Conservation (phyloP, 1,140 invertebrate genomes). For the Maniola jurtina region DNA sequence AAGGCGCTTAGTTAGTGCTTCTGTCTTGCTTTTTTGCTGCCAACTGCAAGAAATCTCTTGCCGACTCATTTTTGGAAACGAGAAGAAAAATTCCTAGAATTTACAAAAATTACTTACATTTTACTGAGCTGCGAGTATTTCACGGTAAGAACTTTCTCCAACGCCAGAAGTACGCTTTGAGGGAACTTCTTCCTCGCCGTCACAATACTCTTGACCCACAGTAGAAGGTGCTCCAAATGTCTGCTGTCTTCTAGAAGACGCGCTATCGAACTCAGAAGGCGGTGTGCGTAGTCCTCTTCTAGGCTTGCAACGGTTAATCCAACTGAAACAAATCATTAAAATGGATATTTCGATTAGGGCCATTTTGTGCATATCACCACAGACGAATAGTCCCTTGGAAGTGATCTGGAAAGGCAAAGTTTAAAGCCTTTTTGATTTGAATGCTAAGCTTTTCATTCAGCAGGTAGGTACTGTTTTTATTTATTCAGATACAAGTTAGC, state of each 20-base stretch:
- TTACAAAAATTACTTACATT: slow-evolving; percentile 84
- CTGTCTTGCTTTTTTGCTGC: too few relatives aligned
- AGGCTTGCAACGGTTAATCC: slow-evolving; percentile 85
- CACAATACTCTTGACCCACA: slow-evolving; percentile 87
- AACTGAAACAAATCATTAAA: slow-evolving; percentile 77
- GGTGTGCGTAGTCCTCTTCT: slow-evolving; percentile 87
- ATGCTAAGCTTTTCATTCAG: too few relatives aligned
- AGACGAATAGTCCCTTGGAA: slow-evolving; percentile 98
- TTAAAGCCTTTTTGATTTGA: too few relatives aligned
- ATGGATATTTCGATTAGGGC: too few relatives aligned
- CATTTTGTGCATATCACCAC: slow-evolving; percentile 98
- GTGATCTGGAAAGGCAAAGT: slow-evolving; percentile 54
- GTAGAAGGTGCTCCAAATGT: slow-evolving; percentile 93
- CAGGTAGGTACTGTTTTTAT: too few relatives aligned
- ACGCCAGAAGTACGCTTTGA: slow-evolving; percentile 83
- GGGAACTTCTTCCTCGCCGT: slow-evolving; percentile 79
- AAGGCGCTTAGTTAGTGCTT: too few relatives aligned
- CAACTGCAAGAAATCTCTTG: too few relatives aligned
- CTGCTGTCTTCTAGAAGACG: slow-evolving; percentile 85
- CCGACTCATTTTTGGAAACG: too few relatives aligned
- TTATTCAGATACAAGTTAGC: too few relatives aligned
- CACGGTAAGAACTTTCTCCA: slow-evolving; percentile 90
- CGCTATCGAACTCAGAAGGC: slow-evolving; percentile 85
- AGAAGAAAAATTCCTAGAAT: too few relatives aligned
- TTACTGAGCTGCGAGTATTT: slow-evolving; percentile 90